Conservation (phyloP, 2,797 vertebrate genomes). For the Meriones psammophilus region DNA sequence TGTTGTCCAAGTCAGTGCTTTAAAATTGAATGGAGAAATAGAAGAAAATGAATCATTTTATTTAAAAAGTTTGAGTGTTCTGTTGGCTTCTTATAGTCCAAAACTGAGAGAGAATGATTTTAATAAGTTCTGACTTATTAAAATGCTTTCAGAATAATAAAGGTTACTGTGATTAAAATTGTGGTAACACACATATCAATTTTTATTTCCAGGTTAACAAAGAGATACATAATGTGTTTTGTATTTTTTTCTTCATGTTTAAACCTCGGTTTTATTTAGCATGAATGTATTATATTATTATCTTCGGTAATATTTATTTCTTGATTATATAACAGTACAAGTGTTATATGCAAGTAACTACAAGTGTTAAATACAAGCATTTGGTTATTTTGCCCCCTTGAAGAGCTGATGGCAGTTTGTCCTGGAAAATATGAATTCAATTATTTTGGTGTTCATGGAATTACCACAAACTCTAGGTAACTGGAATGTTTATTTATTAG, state of each 20-base stretch:
- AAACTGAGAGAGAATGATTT: neutral
- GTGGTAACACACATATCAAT: neutral
- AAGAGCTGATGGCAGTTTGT: neutral
- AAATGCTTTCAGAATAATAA: conserved; percentile 23
- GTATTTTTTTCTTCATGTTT: neutral
- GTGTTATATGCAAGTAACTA: neutral
- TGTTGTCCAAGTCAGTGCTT: neutral
- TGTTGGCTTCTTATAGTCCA: neutral
- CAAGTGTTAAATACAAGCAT: too few species aligned
- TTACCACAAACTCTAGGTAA: neutral
- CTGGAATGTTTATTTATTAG: neutral
- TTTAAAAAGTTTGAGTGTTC: neutral
- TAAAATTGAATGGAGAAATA: neutral
- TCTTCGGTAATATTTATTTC: neutral
- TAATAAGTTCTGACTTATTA: neutral
- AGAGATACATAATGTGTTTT: neutral
- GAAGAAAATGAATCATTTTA: neutral
- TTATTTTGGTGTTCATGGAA: neutral
- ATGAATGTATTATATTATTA: neutral
- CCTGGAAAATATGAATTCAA: neutral
- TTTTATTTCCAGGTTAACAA: neutral
- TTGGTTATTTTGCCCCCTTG: neutral
- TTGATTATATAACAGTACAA: neutral
- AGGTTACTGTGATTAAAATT: neutral
- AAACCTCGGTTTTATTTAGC: neutral